Evolutionary conservation across 2,113 vertebrate genomes (phyloP), one percentile per base, ranked within the genome.

Genomic region (Sarotherodon lohbergeri): DNA sequence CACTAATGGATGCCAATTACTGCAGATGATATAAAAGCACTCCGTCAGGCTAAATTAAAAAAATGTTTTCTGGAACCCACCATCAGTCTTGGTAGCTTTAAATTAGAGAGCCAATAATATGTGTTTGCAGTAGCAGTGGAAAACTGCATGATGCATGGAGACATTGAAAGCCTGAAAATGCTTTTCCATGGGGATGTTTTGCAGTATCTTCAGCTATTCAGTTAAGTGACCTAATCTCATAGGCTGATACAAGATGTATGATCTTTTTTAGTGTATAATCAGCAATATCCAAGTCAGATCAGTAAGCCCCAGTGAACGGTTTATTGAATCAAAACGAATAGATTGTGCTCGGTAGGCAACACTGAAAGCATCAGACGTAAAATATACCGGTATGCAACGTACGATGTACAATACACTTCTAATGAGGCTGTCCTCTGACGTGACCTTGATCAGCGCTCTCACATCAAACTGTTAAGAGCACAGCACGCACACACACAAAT

Each of bases 181-280:
- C 84, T 93, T 90, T 89, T 89, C 83, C 85, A 46, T 88, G 61
- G 81, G 83, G 87, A 91, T 92, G 83, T 88, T 92, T 82, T 85
- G 68, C 81, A 82, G 73, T 73, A 68, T 48, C 50, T 82, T 19
- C 78, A 63, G 27, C 83, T 54, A 91, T 93, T 91, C 93, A 94
- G 94, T 94, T 94, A 92, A 94, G 94, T 91, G 61, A 82, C 88
- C 92, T 92, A 80, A 89, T 94, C 90, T 84, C 85, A 88, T 54
- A 90, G 66, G 85, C 22, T 55, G 1, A 82, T 90, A 83, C 24
- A 86, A 89, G 84, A 95, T 93, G 93, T 78, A 94, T 88, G 86
- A 88, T 90, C 48, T 88, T 89, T 89, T 86, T 81, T 85, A 48
- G 66, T 84, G 85, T 90, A 81, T 92, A 89, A 94, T 91, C 86